Evolutionary conservation across 2,113 vertebrate genomes (phyloP).

Genomic region (Artemisiospiza belli): DNA sequence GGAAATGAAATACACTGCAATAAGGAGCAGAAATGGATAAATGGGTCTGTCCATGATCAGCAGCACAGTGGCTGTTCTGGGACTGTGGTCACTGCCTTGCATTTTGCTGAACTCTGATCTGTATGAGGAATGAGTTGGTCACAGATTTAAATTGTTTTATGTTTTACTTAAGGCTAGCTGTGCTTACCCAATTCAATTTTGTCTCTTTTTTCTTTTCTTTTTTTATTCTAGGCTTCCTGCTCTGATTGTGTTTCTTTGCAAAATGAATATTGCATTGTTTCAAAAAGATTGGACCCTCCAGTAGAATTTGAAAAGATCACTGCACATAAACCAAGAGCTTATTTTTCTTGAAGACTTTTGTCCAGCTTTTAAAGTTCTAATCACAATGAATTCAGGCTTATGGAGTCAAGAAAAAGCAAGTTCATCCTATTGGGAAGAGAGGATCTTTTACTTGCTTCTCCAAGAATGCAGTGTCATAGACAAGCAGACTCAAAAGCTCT

Average conservation of each 20-base stretch:
- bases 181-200: background rate
- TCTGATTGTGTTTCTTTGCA: conserved; percentile 50
- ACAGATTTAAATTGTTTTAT: background rate
- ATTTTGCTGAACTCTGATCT: background rate
- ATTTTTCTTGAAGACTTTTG: conserved; percentile 39
- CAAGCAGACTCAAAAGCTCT: conserved; percentile 90
- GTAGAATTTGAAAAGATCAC: conserved; percentile 30
- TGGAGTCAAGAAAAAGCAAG: conserved; percentile 96
- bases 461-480: conserved; percentile 91
- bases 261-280: conserved; percentile 53
- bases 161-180: background rate
- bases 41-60: background rate
- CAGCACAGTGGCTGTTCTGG: background rate
- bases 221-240: conserved; percentile 54
- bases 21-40: background rate
- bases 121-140: background rate
- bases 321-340: background rate
- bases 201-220: background rate
- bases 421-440: conserved; percentile 91
- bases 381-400: conserved; percentile 92
- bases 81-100: background rate
- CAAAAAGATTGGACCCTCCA: conserved; percentile 22
- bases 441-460: conserved; percentile 91
- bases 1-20: background rate
- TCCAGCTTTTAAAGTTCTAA: conserved; percentile 5